Evolutionary conservation across 2,797 vertebrate genomes (phyloP).

Genomic region (Malacoctenus gilli): DNA sequence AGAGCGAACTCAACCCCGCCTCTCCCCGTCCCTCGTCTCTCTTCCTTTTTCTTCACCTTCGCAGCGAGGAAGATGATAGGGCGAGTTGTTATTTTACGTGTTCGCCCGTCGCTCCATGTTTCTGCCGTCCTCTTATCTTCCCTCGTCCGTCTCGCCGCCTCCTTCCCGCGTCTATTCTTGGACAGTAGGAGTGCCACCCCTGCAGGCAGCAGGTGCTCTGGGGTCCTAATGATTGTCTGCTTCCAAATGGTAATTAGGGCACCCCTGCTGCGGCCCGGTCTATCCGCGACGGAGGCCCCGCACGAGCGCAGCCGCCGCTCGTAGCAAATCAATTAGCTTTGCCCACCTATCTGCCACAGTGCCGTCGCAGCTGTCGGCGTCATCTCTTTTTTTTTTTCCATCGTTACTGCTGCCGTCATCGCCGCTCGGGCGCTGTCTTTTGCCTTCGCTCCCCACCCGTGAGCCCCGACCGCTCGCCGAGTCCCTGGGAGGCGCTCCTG

Average conservation of each 20-base stretch:
- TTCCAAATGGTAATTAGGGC: slow-evolving; percentile 72
- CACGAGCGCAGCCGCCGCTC: slow-evolving; percentile 46
- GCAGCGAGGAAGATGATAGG: slow-evolving; percentile 3
- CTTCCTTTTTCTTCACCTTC: slow-evolving; percentile 14
- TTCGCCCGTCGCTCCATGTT: slow-evolving; percentile 20
- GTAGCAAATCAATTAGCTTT: slow-evolving; percentile 62
- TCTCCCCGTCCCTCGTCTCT: slow-evolving; percentile 28
- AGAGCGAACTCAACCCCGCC: slow-evolving; percentile 23
- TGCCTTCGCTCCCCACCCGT: slow-evolving; percentile 2
- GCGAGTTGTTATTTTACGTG: slow-evolving; percentile 34
- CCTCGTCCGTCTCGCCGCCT: slow-evolving; percentile 14
- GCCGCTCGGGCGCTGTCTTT: slow-evolving; percentile 22
- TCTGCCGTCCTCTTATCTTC: slow-evolving; percentile 28
- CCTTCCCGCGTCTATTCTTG: slow-evolving; percentile 33
- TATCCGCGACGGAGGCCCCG: slow-evolving; percentile 47
- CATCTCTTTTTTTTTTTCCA: slow-evolving; percentile 41
- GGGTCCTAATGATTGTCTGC: slow-evolving; percentile 61
- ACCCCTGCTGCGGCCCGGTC: slow-evolving; percentile 59
- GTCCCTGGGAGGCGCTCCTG: slow-evolving; percentile 13
- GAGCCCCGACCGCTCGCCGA: slow-evolving; percentile 16
- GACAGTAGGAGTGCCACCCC: slow-evolving; percentile 44
- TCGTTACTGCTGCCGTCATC: slow-evolving; percentile 27
- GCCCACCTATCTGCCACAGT: slow-evolving; percentile 54
- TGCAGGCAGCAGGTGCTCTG: slow-evolving; percentile 62
- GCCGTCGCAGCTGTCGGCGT: slow-evolving; percentile 34